Evolutionary conservation across 1,140 invertebrate genomes (phyloP).

Genomic region (Telenomus remus): DNA sequence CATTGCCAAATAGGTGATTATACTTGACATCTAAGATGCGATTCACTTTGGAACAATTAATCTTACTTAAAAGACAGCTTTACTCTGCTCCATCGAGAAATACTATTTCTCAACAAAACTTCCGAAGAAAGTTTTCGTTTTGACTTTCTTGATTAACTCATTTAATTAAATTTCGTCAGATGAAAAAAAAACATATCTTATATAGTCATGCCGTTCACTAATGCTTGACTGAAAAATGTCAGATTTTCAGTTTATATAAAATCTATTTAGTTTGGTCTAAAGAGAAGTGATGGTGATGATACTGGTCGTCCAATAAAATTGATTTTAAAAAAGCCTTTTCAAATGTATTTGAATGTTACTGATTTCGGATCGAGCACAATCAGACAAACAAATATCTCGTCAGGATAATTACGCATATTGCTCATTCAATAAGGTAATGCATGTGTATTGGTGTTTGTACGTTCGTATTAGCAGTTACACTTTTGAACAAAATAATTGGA

Average conservation of each 20-base stretch:
- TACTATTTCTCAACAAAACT: conserved; percentile 18
- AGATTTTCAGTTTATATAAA: too few species aligned
- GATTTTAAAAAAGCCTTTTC: neutral
- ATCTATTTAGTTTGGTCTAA: too few species aligned
- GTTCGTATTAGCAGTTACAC: too few species aligned
- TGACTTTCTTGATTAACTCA: neutral
- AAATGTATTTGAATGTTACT: neutral
- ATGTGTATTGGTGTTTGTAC: neutral
- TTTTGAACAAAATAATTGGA: conserved; percentile 1
- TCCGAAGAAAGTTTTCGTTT: conserved; percentile 1
- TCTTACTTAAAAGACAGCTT: conserved; percentile 2
- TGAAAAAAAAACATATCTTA: too few species aligned
- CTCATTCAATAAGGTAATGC: neutral
- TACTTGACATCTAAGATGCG: too few species aligned
- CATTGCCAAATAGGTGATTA: too few species aligned
- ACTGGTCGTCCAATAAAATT: too few species aligned
- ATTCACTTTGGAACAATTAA: conserved; percentile 8
- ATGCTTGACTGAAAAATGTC: neutral
- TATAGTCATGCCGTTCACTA: too few species aligned
- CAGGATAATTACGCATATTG: neutral
- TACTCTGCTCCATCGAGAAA: conserved; percentile 11
- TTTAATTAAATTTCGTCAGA: too few species aligned
- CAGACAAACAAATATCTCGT: neutral
- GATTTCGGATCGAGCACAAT: neutral
- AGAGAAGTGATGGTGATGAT: too few species aligned